Base-by-base conservation (phyloP, 2,888 invertebrate species). In the Troides aeacus region DNA sequence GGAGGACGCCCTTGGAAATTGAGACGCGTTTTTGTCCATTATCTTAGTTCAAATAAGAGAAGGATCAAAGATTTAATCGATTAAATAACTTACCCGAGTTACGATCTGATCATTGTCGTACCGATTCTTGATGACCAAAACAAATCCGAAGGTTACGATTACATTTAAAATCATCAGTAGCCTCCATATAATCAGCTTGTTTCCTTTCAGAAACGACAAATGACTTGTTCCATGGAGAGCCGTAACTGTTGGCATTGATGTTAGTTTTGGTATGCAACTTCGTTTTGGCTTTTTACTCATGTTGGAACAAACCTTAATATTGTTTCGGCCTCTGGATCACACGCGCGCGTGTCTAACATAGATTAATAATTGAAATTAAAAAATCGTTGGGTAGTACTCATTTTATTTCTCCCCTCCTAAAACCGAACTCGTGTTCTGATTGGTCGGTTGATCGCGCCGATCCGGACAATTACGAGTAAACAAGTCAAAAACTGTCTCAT, bases 41-140 rank as follows among this genome's bases (percentile, higher is more conserved):
- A 30, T 30, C 5, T 30, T 30, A 4, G 30, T 30, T 30, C 4
- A 30, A 30, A 30, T 30, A 30, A 30, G 30, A 30, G 30, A 30
- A 5, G 30, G 30, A 30, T 30, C 30, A 30, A 30, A 30, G 30
- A 30, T 30, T 30, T 30, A 5, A 30, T 30, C 5, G 10, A 42
- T 8, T 10, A 57, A 2, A 24, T 7, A 53, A 63, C 75, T 77
- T 69, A 90, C 91, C 79, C 81, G 75, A 2, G 89, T 91, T 12
- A 86, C 82, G 46, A 91, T 84, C 70, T 86, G 83, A 50, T 84
- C 86, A 30, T 83, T 84, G 39, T 84, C 79, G 57, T 85, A 89
- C 73, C 85, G 84, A 8, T 84, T 73, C 50, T 80, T 85, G 39
- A 89, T 84, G 0, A 86, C 78, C 24, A 85, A 53, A 17, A 90